Evolutionary conservation across 2,113 vertebrate genomes (phyloP).

Genomic region (Poecile atricapillus): DNA sequence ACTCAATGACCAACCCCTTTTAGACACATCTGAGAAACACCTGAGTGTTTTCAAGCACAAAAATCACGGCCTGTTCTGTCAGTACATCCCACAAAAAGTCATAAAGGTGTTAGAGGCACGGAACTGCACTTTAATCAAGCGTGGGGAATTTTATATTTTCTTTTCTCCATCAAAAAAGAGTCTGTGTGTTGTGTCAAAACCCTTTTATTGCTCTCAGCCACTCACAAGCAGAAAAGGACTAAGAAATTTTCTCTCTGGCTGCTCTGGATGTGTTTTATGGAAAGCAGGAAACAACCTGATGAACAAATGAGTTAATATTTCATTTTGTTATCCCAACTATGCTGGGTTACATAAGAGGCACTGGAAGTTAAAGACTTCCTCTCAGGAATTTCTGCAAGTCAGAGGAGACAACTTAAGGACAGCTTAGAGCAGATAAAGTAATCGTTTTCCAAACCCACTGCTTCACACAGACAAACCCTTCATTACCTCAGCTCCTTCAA

Average conservation of each 20-base stretch:
- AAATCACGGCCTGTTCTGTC: not conserved
- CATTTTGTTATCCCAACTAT: not conserved
- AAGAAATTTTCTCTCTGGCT: not conserved
- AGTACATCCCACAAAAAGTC: not conserved
- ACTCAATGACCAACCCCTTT: not conserved
- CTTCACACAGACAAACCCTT: not conserved
- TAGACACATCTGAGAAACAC: not conserved
- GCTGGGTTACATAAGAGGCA: not conserved
- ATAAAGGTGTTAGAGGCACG: not conserved
- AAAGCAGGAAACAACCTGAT: not conserved
- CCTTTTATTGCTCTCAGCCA: not conserved
- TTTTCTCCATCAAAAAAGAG: not conserved
- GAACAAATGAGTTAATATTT: not conserved
- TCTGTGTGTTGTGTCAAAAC: not conserved
- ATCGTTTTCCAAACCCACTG: not conserved
- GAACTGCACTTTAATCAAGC: not conserved
- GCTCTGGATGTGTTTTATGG: not conserved
- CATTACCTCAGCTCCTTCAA: not conserved
- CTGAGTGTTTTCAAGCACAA: not conserved
- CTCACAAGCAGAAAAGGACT: not conserved
- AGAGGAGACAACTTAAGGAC: not conserved
- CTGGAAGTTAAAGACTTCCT: not conserved
- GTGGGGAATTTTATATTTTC: accelerated
- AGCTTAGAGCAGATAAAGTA: not conserved
- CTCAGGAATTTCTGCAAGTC: not conserved